A percentile compares a stretch with the other conserved stretches of the same genome.
phyloP scores from a whole-genome alignment of 2,888 invertebrate genomes.

The Drosophila demipolita region DNA sequence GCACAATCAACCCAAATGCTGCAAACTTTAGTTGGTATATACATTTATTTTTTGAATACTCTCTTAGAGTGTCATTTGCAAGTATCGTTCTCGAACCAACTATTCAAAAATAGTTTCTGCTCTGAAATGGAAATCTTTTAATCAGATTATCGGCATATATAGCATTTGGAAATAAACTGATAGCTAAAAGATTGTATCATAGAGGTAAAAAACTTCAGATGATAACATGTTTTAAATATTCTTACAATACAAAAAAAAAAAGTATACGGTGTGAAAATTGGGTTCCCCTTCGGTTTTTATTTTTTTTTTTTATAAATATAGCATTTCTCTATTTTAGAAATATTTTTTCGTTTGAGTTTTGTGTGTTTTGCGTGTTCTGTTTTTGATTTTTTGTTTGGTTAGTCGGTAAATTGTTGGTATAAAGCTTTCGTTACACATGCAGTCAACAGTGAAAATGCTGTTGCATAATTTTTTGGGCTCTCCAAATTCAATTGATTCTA shows the following conservation, averaged over 20 bases:
- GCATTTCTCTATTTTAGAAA: slow-evolving; percentile 24
- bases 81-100: slow-evolving; percentile 3
- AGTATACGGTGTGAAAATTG: not conserved
- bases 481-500: slow-evolving; percentile 5
- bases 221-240: not conserved
- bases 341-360: slow-evolving; percentile 5
- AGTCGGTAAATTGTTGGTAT: slow-evolving; percentile 52
- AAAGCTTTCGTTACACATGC: slow-evolving; percentile 76
- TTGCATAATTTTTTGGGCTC: slow-evolving; percentile 48
- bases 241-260: not conserved
- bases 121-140: not conserved
- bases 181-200: not conserved
- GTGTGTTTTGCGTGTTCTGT: slow-evolving; percentile 1
- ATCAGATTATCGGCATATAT: not conserved
- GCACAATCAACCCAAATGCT: slow-evolving; percentile 22
- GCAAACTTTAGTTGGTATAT: slow-evolving; percentile 6
- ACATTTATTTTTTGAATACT: slow-evolving; percentile 1
- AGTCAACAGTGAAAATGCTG: slow-evolving; percentile 48
- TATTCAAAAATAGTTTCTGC: not conserved
- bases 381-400: slow-evolving; percentile 29
- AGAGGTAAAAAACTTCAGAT: not conserved
- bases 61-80: slow-evolving; percentile 5
- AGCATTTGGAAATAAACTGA: not conserved
- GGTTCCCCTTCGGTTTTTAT: slow-evolving; percentile 15
- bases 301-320: slow-evolving; percentile 57